Conservation (phyloP, 2,888 invertebrate species). For the Cylindroiulus punctatus region DNA sequence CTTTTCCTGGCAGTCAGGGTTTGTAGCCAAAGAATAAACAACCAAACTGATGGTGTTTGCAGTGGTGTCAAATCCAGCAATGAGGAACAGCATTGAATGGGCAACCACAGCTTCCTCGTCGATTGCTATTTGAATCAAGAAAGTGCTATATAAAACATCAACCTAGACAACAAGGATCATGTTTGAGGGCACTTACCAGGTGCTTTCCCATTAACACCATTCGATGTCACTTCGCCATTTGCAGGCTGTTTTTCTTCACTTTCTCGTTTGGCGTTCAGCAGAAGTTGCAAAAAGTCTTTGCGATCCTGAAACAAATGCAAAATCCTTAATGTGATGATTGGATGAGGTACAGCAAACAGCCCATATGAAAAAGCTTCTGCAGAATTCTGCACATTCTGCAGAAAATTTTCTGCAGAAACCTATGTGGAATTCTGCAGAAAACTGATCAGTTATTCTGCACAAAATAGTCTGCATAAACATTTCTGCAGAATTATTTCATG, state of each 20-base stretch:
- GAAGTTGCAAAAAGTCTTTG: slow-evolving; percentile 54
- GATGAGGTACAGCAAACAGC: too few species aligned
- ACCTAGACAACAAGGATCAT: too few species aligned
- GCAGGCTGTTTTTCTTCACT: background rate
- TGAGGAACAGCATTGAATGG: slow-evolving; percentile 51
- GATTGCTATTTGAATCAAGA: slow-evolving; percentile 31
- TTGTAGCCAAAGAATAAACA: slow-evolving; percentile 44
- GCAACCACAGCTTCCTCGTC: slow-evolving; percentile 49
- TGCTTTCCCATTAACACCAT: background rate
- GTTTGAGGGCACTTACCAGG: background rate
- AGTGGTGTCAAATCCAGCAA: slow-evolving; percentile 55
- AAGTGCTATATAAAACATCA: background rate
- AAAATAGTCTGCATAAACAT: too few species aligned
- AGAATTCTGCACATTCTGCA: too few species aligned
- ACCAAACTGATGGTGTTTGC: slow-evolving; percentile 37
- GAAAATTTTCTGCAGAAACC: background rate
- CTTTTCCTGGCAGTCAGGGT: slow-evolving; percentile 54
- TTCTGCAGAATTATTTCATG: too few species aligned
- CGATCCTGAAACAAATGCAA: slow-evolving; percentile 23
- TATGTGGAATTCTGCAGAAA: too few species aligned
- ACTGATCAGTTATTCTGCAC: too few species aligned
- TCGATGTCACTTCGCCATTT: background rate
- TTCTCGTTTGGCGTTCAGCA: slow-evolving; percentile 40
- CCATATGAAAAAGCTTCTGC: too few species aligned
- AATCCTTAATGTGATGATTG: too few species aligned